Conservation (phyloP, 2,888 invertebrate species). For the Parnassius smintheus region DNA sequence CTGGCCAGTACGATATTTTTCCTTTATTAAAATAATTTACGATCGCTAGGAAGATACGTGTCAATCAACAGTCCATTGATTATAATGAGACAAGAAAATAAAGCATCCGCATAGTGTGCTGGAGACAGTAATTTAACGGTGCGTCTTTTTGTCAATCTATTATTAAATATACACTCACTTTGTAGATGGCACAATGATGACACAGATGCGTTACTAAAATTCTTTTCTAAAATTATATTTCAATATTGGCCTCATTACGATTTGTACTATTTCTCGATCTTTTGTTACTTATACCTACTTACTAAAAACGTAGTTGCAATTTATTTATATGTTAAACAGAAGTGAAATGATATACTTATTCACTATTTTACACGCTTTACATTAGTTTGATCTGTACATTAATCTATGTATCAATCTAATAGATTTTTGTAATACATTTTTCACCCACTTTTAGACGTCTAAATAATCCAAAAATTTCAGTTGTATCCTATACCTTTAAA, state of each 20-base stretch:
- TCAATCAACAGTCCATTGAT: slow-evolving; percentile 57
- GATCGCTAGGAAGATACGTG: slow-evolving; percentile 34
- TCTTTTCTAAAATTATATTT: not conserved
- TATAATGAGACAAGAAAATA: slow-evolving; percentile 52
- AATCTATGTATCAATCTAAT: too few relatives aligned
- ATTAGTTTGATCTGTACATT: too few relatives aligned
- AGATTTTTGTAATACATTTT: too few relatives aligned
- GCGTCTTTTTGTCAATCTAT: slow-evolving; percentile 22
- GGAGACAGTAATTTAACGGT: slow-evolving; percentile 10
- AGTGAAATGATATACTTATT: slow-evolving; percentile 19
- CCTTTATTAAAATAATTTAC: too few relatives aligned
- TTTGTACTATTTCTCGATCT: not conserved
- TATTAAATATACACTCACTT: slow-evolving; percentile 10
- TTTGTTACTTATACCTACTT: slow-evolving; percentile 8
- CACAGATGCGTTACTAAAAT: not conserved
- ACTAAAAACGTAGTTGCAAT: slow-evolving; percentile 12
- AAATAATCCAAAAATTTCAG: too few relatives aligned
- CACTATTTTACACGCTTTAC: slow-evolving; percentile 1
- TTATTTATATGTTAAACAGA: slow-evolving; percentile 2
- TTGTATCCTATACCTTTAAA: too few relatives aligned
- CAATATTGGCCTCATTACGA: slow-evolving; percentile 9
- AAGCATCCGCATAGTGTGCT: slow-evolving; percentile 33
- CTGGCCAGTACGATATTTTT: too few relatives aligned
- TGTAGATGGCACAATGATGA: not conserved
- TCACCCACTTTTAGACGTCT: too few relatives aligned